phyloP scores from a whole-genome alignment of 2,113 vertebrate species.

The Oenanthe melanoleuca region DNA sequence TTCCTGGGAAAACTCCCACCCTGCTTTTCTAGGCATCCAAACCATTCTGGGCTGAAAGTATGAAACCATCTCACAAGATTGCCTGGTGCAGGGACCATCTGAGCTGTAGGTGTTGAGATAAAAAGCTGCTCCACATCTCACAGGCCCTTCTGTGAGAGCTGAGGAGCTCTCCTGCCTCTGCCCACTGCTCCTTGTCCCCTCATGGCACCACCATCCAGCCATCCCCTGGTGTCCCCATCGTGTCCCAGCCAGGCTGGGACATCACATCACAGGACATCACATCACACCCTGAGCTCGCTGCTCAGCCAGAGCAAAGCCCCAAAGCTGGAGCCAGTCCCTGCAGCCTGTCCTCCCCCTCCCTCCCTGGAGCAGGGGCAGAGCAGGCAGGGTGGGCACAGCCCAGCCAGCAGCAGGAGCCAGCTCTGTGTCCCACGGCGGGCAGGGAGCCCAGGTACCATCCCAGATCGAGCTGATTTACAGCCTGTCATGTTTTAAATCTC shows the following conservation, averaged over 20 bases:
- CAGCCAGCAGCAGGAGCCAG: not conserved
- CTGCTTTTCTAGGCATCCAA: not conserved
- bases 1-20: not conserved
- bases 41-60: not conserved
- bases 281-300: not conserved
- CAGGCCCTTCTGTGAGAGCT: not conserved
- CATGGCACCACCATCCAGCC: rapidly evolving
- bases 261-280: too few species aligned
- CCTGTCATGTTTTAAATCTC: not conserved
- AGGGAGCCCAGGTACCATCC: not conserved
- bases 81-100: not conserved
- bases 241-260: not conserved
- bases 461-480: not conserved
- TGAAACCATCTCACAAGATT: not conserved
- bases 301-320: not conserved
- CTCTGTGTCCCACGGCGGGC: not conserved
- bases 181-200: not conserved
- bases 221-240: rapidly evolving
- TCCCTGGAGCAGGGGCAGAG: not conserved
- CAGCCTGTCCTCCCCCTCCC: too few species aligned
- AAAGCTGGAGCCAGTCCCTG: not conserved
- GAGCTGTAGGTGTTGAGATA: not conserved
- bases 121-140: not conserved
- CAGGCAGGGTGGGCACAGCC: not conserved
- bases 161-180: not conserved